A percentile compares a stretch with the other conserved stretches of the same genome.
phyloP scores from a whole-genome alignment of 2,113 vertebrate species.

The Centropus bengalensis region DNA sequence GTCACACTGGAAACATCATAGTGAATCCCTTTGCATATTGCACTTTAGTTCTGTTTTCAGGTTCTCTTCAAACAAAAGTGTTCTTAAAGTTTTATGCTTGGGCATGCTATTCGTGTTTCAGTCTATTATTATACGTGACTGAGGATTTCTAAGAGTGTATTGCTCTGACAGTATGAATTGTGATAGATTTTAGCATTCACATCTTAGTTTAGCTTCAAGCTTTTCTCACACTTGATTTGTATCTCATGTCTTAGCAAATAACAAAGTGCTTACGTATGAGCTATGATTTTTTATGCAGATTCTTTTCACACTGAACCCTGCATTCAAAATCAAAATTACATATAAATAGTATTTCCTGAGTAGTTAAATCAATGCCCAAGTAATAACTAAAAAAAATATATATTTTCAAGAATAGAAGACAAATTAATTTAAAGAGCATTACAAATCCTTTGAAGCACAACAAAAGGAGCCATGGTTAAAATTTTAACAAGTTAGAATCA shows the following conservation, averaged over 20 bases:
- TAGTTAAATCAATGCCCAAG: slow-evolving; percentile 15
- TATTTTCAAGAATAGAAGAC: slow-evolving; percentile 39
- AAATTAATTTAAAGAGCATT: slow-evolving; percentile 68
- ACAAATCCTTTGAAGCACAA: slow-evolving; percentile 69
- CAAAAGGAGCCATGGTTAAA: slow-evolving; percentile 73
- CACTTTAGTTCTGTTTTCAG: background rate
- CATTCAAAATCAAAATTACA: background rate
- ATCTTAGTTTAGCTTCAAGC: slow-evolving; percentile 34
- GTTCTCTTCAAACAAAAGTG: background rate
- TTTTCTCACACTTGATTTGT: slow-evolving; percentile 52
- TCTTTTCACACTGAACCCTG: background rate
- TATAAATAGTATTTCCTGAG: background rate
- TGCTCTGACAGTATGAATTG: slow-evolving; percentile 18
- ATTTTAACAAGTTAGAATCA: slow-evolving; percentile 76
- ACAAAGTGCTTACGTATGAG: background rate
- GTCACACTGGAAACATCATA: background rate
- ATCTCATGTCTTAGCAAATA: background rate
- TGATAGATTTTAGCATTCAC: slow-evolving; percentile 30
- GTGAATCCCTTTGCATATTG: background rate
- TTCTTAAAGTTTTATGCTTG: background rate
- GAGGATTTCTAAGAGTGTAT: background rate
- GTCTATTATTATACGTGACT: slow-evolving; percentile 21
- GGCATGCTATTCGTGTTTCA: background rate
- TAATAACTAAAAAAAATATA: background rate
- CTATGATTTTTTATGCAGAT: slow-evolving; percentile 1